A percentile compares a stretch with the other conserved stretches of the same genome.
Evolutionary conservation across 1,140 invertebrate species (phyloP).

Genomic region (Temnothorax nylanderi): DNA sequence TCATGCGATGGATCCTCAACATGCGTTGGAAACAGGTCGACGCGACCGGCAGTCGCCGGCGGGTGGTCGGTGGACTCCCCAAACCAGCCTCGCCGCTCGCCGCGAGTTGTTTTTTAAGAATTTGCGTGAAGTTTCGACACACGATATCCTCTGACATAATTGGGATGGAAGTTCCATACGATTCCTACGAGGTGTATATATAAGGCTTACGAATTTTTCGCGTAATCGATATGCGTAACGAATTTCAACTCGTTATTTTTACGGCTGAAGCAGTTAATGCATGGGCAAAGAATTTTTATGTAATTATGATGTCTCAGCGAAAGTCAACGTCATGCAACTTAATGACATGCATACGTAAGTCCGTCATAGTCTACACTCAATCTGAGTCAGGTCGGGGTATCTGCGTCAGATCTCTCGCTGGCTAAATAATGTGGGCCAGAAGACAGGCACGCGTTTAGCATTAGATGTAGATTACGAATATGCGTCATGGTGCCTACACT

Average conservation of each 20-base stretch:
- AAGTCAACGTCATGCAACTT: background rate
- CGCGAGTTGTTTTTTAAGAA: background rate
- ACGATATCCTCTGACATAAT: slow-evolving; percentile 31
- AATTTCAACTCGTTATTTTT: slow-evolving; percentile 3
- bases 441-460: slow-evolving; percentile 12
- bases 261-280: background rate
- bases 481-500: slow-evolving; percentile 32
- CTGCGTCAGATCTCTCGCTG: slow-evolving; percentile 31
- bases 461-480: slow-evolving; percentile 31
- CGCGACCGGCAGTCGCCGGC: slow-evolving; percentile 63
- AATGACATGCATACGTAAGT: slow-evolving; percentile 1
- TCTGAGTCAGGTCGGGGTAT: slow-evolving; percentile 8
- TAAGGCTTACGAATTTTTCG: background rate
- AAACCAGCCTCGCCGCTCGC: background rate
- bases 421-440: slow-evolving; percentile 35
- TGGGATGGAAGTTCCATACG: slow-evolving; percentile 1
- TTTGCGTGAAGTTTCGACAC: slow-evolving; percentile 26
- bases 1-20: slow-evolving; percentile 65
- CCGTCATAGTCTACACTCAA: background rate
- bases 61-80: slow-evolving; percentile 58
- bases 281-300: background rate
- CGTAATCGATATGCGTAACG: background rate
- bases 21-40: slow-evolving; percentile 49
- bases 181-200: background rate
- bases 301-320: background rate